Evolutionary conservation across 2,113 vertebrate genomes (phyloP).

Genomic region (Heterochromis multidens): DNA sequence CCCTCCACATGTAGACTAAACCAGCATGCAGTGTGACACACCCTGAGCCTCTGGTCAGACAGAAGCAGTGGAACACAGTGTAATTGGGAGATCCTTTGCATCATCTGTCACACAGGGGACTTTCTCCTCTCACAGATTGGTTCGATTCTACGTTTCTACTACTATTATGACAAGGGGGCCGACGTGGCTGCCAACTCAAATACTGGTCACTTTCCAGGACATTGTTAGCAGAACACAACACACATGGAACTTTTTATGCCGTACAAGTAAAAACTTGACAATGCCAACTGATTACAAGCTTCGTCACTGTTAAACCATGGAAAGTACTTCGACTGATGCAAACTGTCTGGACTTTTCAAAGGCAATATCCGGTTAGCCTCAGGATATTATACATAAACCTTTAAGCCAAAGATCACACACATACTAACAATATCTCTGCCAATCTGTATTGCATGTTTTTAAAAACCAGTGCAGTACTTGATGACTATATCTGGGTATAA

Average conservation of each 20-base stretch:
- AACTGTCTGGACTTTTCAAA: neutral
- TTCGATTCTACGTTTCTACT: neutral
- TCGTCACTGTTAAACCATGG: neutral
- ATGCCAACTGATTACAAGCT: neutral
- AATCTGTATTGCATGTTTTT: neutral
- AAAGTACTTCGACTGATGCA: neutral
- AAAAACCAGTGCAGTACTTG: neutral
- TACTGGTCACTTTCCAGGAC: neutral
- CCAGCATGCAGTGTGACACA: neutral
- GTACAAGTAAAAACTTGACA: neutral
- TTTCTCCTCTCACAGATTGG: neutral
- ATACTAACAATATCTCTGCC: neutral
- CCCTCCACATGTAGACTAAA: neutral
- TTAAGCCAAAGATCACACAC: neutral
- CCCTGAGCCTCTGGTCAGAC: neutral
- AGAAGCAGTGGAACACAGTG: conserved; percentile 9
- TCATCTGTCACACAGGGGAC: no score
- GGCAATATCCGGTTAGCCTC: neutral
- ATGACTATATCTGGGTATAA: neutral
- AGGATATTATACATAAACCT: neutral
- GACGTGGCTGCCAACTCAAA: conserved; percentile 22
- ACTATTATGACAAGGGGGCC: neutral
- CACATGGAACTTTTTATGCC: neutral
- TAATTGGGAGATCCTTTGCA: no score
- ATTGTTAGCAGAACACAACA: neutral